Base-by-base conservation (phyloP, 2,797 vertebrate genomes). In the Pterois miles region DNA sequence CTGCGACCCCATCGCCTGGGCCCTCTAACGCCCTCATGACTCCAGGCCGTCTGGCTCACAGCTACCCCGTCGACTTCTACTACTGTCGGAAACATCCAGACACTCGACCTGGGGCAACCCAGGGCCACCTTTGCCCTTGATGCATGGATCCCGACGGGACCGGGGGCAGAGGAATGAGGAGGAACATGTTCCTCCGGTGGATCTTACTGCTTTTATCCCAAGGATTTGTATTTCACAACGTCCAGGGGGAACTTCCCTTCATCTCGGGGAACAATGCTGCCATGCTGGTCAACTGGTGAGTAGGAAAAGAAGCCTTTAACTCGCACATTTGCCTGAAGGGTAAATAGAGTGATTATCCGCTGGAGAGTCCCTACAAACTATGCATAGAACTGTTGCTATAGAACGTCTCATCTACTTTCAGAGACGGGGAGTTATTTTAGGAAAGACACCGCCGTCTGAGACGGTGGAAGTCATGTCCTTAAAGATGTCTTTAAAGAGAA, bases 201-300 rank as follows among this genome's bases (percentile, higher is more conserved):
- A 94, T 96, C 83, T 88, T 96, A 88, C 82, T 96, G 85, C 80
- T 96, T 79, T 70, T 89, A 46, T 86, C 68, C 60, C 89, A 89
- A 3, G 92, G 91, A 80, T 81, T 93, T 71, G 88, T 91, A 66
- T 82, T 86, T 27, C 64, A 84, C 90, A 86, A 91, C 59, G 96
- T 92, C 0, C 90, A 31, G 27, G 96, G 95, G 52, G 96, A 97
- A 86, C 91, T 97, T 80, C 97, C 97, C 0, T 96, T 98, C 80
- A 95, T 97, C 52, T 78, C 94, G 0, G 95, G 96, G 82, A 98
- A 98, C 71, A 96, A 96, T 0, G 97, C 97, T 0, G 96, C 96
- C 82, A 96, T 98, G 94, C 92, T 93, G 91, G 96, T 97, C 82
- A 96, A 97, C 95, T 97, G 97, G 97, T 97, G 94, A 98, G 97